Evolutionary conservation across 2,113 vertebrate genomes (phyloP).

Genomic region (Pao palembangensis): DNA sequence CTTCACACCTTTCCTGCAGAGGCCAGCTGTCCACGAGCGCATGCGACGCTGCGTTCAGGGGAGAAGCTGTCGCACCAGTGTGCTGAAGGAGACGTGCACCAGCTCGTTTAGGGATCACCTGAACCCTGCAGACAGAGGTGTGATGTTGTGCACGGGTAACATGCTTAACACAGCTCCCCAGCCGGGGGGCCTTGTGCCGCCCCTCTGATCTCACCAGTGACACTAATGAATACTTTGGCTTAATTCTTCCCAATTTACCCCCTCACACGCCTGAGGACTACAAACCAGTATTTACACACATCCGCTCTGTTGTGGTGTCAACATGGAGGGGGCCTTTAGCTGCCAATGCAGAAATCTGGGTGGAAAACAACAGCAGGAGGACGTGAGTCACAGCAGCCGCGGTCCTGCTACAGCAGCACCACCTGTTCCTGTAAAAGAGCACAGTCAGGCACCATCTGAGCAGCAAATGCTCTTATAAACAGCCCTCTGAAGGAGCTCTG

Average conservation of each 20-base stretch:
- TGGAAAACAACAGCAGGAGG: constrained; percentile 33
- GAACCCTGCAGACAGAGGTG: no score
- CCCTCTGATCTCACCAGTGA: neutral
- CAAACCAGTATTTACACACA: constrained; percentile 33
- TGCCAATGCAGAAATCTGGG: neutral
- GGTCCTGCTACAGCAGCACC: constrained; percentile 30
- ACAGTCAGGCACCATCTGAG: constrained; percentile 16
- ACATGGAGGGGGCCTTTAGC: constrained; percentile 18
- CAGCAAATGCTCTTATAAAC: constrained; percentile 21
- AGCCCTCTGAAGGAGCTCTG: constrained; percentile 1
- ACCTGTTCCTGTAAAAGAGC: constrained; percentile 32
- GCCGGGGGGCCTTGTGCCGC: neutral
- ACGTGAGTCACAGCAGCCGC: constrained; percentile 31
- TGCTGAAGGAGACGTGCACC: neutral
- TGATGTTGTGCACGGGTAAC: no score
- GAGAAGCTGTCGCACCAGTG: no score
- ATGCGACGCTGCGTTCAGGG: constrained; percentile 13
- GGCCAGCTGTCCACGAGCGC: constrained; percentile 48
- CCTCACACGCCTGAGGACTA: neutral
- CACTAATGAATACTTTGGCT: constrained; percentile 25
- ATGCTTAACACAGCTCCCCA: no score
- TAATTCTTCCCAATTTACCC: constrained; percentile 25
- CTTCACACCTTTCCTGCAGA: constrained; percentile 54
- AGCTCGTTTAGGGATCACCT: neutral
- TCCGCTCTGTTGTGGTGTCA: constrained; percentile 21